These are phyloP conservation scores for Sceloporus tristichus DNA, from an alignment of 2,113 vertebrate species.

Conservation along the genomic window DNA sequence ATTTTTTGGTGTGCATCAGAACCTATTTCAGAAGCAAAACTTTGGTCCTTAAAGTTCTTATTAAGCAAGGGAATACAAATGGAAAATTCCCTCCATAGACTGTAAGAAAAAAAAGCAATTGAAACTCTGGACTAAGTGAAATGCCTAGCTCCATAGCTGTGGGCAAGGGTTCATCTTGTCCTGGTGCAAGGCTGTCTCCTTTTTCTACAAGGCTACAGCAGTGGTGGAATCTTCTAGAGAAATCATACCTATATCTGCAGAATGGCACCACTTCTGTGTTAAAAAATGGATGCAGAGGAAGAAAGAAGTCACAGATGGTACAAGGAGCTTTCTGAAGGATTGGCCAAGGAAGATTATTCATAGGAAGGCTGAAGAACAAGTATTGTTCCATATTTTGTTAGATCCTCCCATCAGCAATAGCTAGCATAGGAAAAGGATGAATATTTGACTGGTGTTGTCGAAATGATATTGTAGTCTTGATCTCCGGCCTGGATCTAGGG, in stretches of 20 bases:
- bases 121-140: not conserved
- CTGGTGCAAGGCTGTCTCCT: not conserved
- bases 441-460: too few species aligned
- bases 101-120: not conserved
- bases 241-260: not conserved
- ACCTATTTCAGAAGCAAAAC: not conserved
- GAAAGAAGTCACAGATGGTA: not conserved
- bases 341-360: not conserved
- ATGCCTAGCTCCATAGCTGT: not conserved
- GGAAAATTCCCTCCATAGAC: slow-evolving; percentile 5
- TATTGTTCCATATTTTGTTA: too few species aligned
- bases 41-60: slow-evolving; percentile 5
- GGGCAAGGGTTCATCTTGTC: not conserved
- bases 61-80: not conserved
- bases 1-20: slow-evolving; percentile 4
- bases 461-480: too few species aligned
- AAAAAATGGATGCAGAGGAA: not conserved
- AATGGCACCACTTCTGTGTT: not conserved
- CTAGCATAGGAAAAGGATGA: too few species aligned
- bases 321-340: not conserved
- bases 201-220: not conserved
- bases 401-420: too few species aligned
- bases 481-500: too few species aligned
- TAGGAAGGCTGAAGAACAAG: too few species aligned
- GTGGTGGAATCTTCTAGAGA: not conserved